Conservation (phyloP, 2,113 vertebrate species). For the Xenopus tropicalis region DNA sequence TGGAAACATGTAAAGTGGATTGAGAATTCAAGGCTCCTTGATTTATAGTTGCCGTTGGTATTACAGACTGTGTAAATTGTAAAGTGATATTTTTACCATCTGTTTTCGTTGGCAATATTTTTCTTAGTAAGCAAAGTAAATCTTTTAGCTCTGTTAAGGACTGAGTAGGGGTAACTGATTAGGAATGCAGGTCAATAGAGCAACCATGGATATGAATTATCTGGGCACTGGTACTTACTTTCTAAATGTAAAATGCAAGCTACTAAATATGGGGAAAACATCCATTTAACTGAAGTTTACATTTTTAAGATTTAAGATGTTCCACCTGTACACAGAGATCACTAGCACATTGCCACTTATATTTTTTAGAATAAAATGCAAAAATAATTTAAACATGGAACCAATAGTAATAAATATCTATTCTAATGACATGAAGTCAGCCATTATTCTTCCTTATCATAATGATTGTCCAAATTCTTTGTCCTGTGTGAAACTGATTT, state of each 20-base stretch:
- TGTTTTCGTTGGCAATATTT: constrained; percentile 28
- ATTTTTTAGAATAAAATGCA: too few relatives aligned
- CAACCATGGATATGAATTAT: constrained; percentile 11
- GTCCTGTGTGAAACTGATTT: too few relatives aligned
- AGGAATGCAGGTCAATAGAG: constrained; percentile 28
- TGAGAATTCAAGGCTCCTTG: background rate
- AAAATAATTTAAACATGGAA: too few relatives aligned
- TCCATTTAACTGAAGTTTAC: too few relatives aligned
- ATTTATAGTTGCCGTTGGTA: background rate
- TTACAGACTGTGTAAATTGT: constrained; percentile 19
- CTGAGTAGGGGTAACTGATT: constrained; percentile 21
- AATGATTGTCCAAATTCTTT: too few relatives aligned
- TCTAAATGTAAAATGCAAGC: background rate
- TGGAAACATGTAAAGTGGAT: background rate
- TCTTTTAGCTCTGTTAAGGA: constrained; percentile 10
- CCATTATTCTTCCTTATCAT: too few relatives aligned
- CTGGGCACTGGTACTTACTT: background rate
- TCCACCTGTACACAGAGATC: too few relatives aligned
- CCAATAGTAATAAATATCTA: too few relatives aligned
- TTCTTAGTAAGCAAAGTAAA: constrained; percentile 19
- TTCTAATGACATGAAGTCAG: too few relatives aligned
- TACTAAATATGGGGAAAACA: too few relatives aligned
- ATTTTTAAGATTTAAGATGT: too few relatives aligned
- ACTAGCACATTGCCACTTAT: too few relatives aligned
- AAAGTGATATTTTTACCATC: constrained; percentile 31